Evolutionary conservation across 2,113 vertebrate species (phyloP).

Genomic region (Ginglymostoma cirratum): DNA sequence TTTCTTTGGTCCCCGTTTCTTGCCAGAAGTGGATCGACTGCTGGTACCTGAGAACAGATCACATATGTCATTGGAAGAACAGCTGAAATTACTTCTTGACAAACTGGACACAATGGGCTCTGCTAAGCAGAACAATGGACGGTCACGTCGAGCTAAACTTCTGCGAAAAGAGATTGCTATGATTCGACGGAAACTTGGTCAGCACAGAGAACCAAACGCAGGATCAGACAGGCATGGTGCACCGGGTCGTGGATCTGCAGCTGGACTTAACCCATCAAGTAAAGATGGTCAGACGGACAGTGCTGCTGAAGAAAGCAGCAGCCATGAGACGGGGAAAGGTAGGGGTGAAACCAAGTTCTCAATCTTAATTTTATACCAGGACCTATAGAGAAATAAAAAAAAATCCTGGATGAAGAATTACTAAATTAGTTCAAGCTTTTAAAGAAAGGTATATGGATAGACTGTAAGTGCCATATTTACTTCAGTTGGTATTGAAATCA

Average conservation of each 20-base stretch:
- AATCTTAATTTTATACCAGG: not conserved
- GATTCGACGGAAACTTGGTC: conserved; percentile 82
- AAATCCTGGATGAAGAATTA: not conserved
- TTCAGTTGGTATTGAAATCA: not conserved
- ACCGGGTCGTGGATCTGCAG: conserved; percentile 56
- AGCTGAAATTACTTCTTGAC: conserved; percentile 79
- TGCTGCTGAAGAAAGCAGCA: conserved; percentile 94
- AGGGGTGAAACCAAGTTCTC: conserved; percentile 41
- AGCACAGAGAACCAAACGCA: conserved; percentile 74
- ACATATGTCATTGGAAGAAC: conserved; percentile 81
- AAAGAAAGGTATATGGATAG: not conserved
- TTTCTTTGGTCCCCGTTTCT: conserved; percentile 23
- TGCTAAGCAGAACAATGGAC: conserved; percentile 85
- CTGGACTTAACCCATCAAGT: conserved; percentile 62
- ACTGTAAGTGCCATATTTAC: not conserved
- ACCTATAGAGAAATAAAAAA: not conserved
- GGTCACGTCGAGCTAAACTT: conserved; percentile 85
- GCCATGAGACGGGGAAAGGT: conserved; percentile 88
- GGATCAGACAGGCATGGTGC: conserved; percentile 59
- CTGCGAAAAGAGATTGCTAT: conserved; percentile 92
- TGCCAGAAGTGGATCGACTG: conserved; percentile 66
- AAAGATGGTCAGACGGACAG: conserved; percentile 76
- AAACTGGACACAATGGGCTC: conserved; percentile 78
- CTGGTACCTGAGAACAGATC: conserved; percentile 78
- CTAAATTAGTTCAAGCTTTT: not conserved